Base-by-base conservation (phyloP, 2,888 invertebrate species). In the Cybosia mesomella region DNA sequence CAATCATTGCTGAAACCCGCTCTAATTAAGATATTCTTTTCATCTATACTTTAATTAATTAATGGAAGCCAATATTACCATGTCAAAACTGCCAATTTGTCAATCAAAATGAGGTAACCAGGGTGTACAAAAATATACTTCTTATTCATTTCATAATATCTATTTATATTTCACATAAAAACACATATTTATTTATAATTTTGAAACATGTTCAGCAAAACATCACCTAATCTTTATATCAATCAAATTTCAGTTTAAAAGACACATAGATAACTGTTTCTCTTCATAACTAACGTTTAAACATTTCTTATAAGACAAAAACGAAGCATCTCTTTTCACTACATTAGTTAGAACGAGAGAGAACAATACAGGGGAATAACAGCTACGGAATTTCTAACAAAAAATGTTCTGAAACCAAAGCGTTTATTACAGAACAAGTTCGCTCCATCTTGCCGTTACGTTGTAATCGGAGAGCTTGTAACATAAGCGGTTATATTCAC, bases 401-500 rank as follows among this genome's bases (percentile, higher is more conserved):
- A 68, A 64, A 60, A 64, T 28, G 32, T 11, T 7, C 53, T 58
- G 21, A 58, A 59, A 59, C 57, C 68, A 58, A 58, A 64, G 55
- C 66, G 43, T 70, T 61, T 66, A 59, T 63, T 58, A 64, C 55
- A 59, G 63, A 66, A 67, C 67, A 58, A 36, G 61, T 55, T 67
- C 22, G 57, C 68, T 68, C 61, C 64, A 13, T 55, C 57, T 55
- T 54, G 32, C 5, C 58, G 49, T 62, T 49, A 54, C 63, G 36
- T 49, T 36, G 57, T 57, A 59, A 62, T 10, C 60, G 59, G 15
- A 18, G 66, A 73, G 65, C 70, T 66, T 72, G 57, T 70, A 72
- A 77, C 72, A 63, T 68, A 63, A 58, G 61, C 64, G 62, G 76
- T 74, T 71, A 77, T 77, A 83, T 78, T 81, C 83, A 83, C 83